Evolutionary conservation across 1,140 invertebrate genomes (phyloP).

Genomic region (Physella acuta): DNA sequence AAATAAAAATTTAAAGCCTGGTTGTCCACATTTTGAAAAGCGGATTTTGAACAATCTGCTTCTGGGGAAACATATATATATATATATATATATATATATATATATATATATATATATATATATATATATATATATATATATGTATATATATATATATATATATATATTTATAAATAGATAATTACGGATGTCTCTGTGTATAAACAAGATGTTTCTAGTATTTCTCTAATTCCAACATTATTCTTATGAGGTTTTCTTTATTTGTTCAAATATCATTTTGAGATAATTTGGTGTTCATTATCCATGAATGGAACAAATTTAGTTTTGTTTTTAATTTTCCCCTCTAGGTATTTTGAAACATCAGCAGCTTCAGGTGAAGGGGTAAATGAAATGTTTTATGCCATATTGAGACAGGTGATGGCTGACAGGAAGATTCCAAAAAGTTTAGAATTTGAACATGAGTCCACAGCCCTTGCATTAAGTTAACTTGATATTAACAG

Average conservation of each 20-base stretch:
- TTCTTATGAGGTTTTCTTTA: not conserved
- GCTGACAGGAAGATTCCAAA: too few species aligned
- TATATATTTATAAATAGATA: not conserved
- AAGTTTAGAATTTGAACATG: too few species aligned
- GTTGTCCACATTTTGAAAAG: not conserved
- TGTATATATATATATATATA: not conserved
- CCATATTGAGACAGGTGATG: too few species aligned
- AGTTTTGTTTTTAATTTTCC: not conserved
- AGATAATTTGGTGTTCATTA: not conserved
- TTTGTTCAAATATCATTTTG: not conserved
- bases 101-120: not conserved
- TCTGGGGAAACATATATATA: not conserved
- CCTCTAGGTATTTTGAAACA: conserved; percentile 48
- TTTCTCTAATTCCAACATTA: not conserved
- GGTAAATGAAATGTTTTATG: conserved; percentile 44
- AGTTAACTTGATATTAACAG: too few species aligned
- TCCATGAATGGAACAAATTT: not conserved
- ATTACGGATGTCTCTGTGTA: not conserved
- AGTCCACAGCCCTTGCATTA: too few species aligned
- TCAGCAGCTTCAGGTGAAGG: conserved; percentile 52
- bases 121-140: not conserved
- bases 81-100: not conserved
- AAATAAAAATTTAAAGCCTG: not conserved
- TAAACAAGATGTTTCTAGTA: not conserved
- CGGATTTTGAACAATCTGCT: not conserved